Evolutionary conservation across 2,113 vertebrate genomes (phyloP).

Genomic region (Zosterops pallidus): DNA sequence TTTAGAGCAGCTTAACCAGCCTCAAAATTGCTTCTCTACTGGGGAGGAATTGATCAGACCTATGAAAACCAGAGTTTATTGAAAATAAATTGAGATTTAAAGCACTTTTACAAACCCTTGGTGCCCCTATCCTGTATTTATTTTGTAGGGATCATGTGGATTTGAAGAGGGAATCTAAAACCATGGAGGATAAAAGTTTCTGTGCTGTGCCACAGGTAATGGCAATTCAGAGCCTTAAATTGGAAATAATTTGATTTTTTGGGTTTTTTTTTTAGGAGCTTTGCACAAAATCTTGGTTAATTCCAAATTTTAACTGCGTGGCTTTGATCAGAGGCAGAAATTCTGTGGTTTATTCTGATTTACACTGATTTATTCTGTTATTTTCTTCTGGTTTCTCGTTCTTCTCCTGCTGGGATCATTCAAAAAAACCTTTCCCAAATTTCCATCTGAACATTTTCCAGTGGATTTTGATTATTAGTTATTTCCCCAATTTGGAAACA

Average conservation of each 20-base stretch:
- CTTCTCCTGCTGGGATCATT: background rate
- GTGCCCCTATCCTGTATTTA: background rate
- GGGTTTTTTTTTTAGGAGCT: background rate
- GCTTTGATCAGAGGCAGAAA: background rate
- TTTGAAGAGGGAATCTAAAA: constrained; percentile 7
- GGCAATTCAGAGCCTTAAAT: background rate
- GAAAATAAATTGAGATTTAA: background rate
- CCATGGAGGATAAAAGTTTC: background rate
- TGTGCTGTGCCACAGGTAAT: constrained; percentile 69
- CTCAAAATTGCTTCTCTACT: background rate
- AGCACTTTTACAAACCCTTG: background rate
- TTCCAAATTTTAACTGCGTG: fast-evolving
- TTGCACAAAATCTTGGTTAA: background rate
- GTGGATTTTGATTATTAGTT: background rate
- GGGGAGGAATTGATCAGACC: background rate
- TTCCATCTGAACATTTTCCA: background rate
- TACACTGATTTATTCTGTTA: background rate
- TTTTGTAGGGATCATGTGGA: constrained; percentile 31
- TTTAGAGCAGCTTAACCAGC: background rate
- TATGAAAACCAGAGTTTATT: background rate
- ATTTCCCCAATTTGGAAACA: background rate
- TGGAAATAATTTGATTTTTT: background rate
- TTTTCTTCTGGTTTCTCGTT: background rate
- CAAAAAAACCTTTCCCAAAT: background rate
- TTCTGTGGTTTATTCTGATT: background rate